phyloP scores from a whole-genome alignment of 2,797 vertebrate genomes.

The Channa striata region DNA sequence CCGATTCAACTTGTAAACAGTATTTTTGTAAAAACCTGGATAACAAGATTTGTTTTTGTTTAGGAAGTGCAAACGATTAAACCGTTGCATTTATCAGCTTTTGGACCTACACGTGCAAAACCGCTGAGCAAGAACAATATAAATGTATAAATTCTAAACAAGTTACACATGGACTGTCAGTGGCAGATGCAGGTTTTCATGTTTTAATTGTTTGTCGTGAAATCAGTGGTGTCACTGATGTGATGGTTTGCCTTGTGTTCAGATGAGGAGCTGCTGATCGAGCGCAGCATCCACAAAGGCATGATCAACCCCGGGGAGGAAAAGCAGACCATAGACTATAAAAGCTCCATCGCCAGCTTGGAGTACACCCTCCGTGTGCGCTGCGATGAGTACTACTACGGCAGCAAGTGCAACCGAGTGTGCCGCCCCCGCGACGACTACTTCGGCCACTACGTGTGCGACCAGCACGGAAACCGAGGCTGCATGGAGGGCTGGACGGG shows the following conservation, averaged over 20 bases:
- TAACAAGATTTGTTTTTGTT: too few relatives aligned
- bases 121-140: too few relatives aligned
- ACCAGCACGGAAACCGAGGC: constrained; percentile 91
- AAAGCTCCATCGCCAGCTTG: constrained; percentile 84
- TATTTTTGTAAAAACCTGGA: too few relatives aligned
- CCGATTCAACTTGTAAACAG: too few relatives aligned
- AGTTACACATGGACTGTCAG: too few relatives aligned
- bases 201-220: too few relatives aligned
- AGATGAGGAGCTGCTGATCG: constrained; percentile 91
- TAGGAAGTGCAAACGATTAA: too few relatives aligned
- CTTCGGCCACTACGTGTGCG: constrained; percentile 93
- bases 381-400: constrained; percentile 94
- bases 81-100: too few relatives aligned
- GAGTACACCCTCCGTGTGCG: constrained; percentile 91
- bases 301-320: constrained; percentile 93
- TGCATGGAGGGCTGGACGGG: constrained; percentile 97
- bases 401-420: constrained; percentile 93
- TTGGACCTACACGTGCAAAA: too few relatives aligned
- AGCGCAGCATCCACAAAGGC: constrained; percentile 88
- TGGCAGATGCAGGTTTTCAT: too few relatives aligned
- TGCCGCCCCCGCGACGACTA: constrained; percentile 94
- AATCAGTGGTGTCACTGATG: too few relatives aligned
- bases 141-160: too few relatives aligned
- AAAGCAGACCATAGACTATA: constrained; percentile 85
- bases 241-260: background rate